Base-by-base conservation (phyloP, 2,888 invertebrate genomes). In the Macrosiphum euphorbiae region DNA sequence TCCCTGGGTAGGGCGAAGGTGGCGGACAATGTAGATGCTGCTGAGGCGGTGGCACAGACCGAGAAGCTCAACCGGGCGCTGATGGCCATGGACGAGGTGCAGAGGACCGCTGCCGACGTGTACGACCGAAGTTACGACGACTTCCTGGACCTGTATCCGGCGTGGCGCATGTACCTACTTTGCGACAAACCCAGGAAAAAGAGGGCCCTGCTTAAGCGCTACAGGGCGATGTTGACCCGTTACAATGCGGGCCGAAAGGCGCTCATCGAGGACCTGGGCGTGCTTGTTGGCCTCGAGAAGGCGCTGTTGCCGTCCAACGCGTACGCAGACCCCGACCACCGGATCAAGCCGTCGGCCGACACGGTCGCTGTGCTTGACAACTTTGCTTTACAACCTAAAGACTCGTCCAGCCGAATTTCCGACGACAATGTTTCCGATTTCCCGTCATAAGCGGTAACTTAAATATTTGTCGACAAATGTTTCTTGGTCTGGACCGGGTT, bases 221-320 rank as follows among this genome's bases (percentile, higher is more conserved):
- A 90, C 41, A 3, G 4, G 3, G 8, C 4, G 20, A 7, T 94
- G 41, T 67, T 94, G 16, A 3, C 3, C 20, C 13, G 8, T 16
- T 94, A 85, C 87, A 16, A 20, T 0, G 11, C 4, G 0, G 13
- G 16, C 41, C 61, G 52, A n/a, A 1, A 24, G 4, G 20, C 28
- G 8, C 41, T 94, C 58, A 50, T 90, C 50, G 3, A 3, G 3
- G 24, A 50, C 11, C 3, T 94, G 24, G 90, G 85, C 13, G 1
- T 55, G 4, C 88, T 93, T 10, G 8, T 78, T 24, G 84, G 13
- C 4, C n/a, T 93, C n/a, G 41, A 93, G 24, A 47, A 47, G 8
- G 58, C 58, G 2, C 35, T 93, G 58, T 85, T 93, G 35, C 92
- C 92, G 35, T 93, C 89, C 26, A 93, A 88, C 89, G 89, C 20